Conservation (phyloP, 2,888 invertebrate genomes). For the Tiphia femorata region DNA sequence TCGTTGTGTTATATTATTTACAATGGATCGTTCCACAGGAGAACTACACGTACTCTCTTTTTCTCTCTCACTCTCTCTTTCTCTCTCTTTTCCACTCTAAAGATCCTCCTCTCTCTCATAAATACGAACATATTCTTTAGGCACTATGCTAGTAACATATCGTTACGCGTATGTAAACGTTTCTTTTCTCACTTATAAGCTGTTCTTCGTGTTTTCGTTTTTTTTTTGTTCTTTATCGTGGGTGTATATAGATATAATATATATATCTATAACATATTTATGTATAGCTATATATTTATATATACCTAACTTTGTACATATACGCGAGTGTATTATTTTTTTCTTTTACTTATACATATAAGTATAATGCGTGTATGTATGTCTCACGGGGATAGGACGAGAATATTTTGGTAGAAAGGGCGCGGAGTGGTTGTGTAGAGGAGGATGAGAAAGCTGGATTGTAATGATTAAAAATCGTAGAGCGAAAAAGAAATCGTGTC, state of each 20-base stretch:
- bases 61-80: slow-evolving; percentile 22
- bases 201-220: not conserved
- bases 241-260: not conserved
- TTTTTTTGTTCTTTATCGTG: too few relatives aligned
- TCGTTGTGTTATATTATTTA: slow-evolving; percentile 60
- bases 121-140: slow-evolving; percentile 51
- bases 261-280: not conserved
- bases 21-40: slow-evolving; percentile 52
- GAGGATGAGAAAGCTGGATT: too few relatives aligned
- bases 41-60: slow-evolving; percentile 17
- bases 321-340: slow-evolving; percentile 35
- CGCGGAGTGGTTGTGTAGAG: too few relatives aligned
- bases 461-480: too few relatives aligned
- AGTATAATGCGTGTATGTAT: not conserved
- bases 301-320: slow-evolving; percentile 34
- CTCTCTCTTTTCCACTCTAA: too few relatives aligned
- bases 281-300: slow-evolving; percentile 1
- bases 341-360: slow-evolving; percentile 20
- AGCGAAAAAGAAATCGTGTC: too few relatives aligned
- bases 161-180: slow-evolving; percentile 34
- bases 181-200: not conserved
- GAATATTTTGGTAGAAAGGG: too few relatives aligned
- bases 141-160: slow-evolving; percentile 45
- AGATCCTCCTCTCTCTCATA: slow-evolving; percentile 52
- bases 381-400: not conserved